Percentiles rank a stretch among this genome's conserved stretches.
phyloP scores from a whole-genome alignment of 2,113 vertebrate genomes.

The Hystrix cristata region DNA sequence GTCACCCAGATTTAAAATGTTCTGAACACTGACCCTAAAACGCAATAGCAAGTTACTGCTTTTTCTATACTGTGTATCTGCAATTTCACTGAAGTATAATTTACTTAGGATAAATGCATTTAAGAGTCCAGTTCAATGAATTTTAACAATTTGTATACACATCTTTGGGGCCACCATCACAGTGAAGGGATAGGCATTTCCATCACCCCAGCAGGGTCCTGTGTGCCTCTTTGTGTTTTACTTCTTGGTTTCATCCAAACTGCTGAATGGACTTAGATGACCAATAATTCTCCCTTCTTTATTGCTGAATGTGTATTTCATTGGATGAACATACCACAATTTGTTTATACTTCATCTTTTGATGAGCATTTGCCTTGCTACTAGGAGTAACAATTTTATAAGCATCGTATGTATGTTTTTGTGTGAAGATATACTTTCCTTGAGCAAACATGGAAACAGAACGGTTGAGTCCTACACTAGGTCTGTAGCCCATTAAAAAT shows the following conservation, averaged over 20 bases:
- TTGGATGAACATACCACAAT: background rate
- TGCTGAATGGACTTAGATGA: background rate
- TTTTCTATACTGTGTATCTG: background rate
- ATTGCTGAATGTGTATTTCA: background rate
- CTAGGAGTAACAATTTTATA: background rate
- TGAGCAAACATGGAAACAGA: background rate
- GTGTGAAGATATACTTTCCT: background rate
- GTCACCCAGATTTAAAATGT: background rate
- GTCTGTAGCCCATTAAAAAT: background rate
- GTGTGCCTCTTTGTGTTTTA: background rate
- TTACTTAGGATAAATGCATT: background rate
- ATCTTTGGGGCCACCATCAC: background rate
- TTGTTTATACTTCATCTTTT: background rate
- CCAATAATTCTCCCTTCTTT: background rate
- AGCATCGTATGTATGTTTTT: background rate
- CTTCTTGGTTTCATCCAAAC: constrained; percentile 8
- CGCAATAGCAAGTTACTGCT: background rate
- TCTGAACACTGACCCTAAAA: background rate
- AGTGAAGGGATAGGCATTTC: background rate
- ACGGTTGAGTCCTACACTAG: background rate
- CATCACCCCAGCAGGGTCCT: background rate
- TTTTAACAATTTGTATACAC: background rate
- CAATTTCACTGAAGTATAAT: background rate
- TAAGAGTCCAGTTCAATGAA: background rate
- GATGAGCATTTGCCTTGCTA: background rate